phyloP scores from a whole-genome alignment of 2,888 invertebrate genomes.

The Ferrisia virgata region DNA sequence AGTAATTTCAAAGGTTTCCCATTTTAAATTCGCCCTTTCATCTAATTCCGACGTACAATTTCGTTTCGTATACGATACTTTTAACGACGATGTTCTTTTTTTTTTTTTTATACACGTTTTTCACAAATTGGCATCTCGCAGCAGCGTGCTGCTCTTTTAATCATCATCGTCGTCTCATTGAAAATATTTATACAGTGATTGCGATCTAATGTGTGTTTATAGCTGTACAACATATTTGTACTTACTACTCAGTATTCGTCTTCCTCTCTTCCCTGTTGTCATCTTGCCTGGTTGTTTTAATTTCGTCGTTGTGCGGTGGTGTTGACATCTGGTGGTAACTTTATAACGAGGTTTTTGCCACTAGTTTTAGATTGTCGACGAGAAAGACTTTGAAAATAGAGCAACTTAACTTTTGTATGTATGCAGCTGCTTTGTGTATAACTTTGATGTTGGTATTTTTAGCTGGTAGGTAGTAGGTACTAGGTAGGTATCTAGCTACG shows the following conservation, averaged over 20 bases:
- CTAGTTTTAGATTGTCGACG: neutral
- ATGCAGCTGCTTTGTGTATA: no score
- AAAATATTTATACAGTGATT: neutral
- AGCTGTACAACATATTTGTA: no score
- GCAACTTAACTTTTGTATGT: neutral
- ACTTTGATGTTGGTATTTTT: neutral
- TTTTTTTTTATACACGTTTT: neutral
- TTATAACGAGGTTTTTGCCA: neutral
- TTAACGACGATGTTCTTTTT: neutral
- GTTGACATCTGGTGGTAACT: neutral
- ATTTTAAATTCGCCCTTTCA: constrained; percentile 8
- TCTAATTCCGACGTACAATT: neutral
- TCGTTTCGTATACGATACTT: neutral
- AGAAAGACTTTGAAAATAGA: neutral
- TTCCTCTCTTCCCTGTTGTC: no score
- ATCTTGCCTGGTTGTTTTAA: neutral
- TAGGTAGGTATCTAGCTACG: no score
- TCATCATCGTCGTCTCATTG: neutral
- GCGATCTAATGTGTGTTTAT: neutral
- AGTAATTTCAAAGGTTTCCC: constrained; percentile 8
- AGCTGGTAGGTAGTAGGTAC: no score
- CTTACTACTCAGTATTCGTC: no score
- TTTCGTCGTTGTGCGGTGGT: neutral
- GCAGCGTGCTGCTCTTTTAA: neutral
- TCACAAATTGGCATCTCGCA: neutral